These are phyloP conservation scores for Solea senegalensis DNA, from an alignment of 2,113 vertebrate species.

Conservation along the genomic window DNA sequence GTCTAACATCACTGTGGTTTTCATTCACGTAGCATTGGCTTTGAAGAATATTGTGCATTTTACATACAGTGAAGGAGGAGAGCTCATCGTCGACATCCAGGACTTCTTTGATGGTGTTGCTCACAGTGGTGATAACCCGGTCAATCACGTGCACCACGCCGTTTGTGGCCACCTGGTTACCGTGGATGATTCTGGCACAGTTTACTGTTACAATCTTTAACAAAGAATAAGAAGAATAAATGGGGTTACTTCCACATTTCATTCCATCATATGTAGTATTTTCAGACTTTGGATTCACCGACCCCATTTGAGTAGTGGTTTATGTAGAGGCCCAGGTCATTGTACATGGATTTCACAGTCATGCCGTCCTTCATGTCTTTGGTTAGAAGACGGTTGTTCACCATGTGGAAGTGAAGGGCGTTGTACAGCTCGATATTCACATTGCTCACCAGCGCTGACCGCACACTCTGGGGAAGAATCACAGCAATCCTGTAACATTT, in stretches of 20 bases:
- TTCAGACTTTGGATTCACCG: conserved; percentile 51
- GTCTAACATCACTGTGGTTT: not conserved
- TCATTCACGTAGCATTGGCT: no score
- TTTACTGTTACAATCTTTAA: conserved; percentile 95
- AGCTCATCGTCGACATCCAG: conserved; percentile 86
- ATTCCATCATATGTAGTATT: not conserved
- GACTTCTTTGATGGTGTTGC: conserved; percentile 87
- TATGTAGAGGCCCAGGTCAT: conserved; percentile 86
- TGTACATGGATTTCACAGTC: conserved; percentile 88
- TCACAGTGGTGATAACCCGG: conserved; percentile 87
- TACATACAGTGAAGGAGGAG: conserved; percentile 85
- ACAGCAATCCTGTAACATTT: not conserved
- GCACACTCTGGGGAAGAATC: conserved; percentile 76
- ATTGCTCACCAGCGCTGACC: conserved; percentile 85
- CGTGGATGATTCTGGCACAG: conserved; percentile 93
- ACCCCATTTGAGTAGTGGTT: conserved; percentile 98
- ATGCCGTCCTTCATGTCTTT: conserved; percentile 94
- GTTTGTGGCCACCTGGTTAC: conserved; percentile 96
- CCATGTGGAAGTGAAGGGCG: conserved; percentile 91
- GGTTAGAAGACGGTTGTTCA: conserved; percentile 89
- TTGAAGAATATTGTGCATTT: not conserved
- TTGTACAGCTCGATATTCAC: conserved; percentile 91
- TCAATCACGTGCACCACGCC: conserved; percentile 95
- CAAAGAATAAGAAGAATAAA: not conserved
- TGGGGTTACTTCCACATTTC: not conserved